phyloP scores from a whole-genome alignment of 2,888 invertebrate genomes.

The Mechanitis messenoides region DNA sequence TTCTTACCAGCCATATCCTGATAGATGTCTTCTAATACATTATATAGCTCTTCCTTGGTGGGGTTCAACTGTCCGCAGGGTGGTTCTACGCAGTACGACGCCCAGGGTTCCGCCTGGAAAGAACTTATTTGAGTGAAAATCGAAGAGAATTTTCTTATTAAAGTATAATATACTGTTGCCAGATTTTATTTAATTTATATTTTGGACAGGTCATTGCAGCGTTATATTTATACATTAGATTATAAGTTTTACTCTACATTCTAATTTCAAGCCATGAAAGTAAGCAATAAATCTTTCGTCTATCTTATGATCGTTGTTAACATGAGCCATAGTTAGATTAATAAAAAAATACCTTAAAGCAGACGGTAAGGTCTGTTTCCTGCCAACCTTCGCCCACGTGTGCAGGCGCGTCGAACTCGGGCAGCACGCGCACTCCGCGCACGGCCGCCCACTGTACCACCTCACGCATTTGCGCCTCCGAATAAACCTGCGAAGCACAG shows the following conservation, averaged over 20 bases:
- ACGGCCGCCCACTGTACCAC: constrained; percentile 81
- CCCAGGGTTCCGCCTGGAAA: constrained; percentile 82
- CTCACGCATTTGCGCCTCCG: constrained; percentile 70
- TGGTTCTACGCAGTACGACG: constrained; percentile 84
- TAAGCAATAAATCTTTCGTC: too few relatives aligned
- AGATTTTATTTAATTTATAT: too few relatives aligned
- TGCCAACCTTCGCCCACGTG: constrained; percentile 94
- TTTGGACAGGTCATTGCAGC: too few relatives aligned
- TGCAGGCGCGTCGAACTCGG: constrained; percentile 95
- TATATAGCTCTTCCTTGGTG: constrained; percentile 81
- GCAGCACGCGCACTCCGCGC: constrained; percentile 90
- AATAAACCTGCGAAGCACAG: constrained; percentile 66
- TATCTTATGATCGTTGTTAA: too few relatives aligned
- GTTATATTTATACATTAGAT: neutral
- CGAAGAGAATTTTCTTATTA: too few relatives aligned
- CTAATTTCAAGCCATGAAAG: too few relatives aligned
- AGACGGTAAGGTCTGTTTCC: constrained; percentile 79
- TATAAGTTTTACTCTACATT: neutral
- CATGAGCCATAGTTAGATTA: too few relatives aligned
- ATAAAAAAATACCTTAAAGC: constrained; percentile 70
- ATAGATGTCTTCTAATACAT: constrained; percentile 83
- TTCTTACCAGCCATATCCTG: constrained; percentile 80
- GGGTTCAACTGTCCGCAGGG: constrained; percentile 92
- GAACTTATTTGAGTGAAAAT: neutral
- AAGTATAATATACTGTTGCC: too few relatives aligned